phyloP scores from a whole-genome alignment of 2,113 vertebrate species.

The Chionomys nivalis region DNA sequence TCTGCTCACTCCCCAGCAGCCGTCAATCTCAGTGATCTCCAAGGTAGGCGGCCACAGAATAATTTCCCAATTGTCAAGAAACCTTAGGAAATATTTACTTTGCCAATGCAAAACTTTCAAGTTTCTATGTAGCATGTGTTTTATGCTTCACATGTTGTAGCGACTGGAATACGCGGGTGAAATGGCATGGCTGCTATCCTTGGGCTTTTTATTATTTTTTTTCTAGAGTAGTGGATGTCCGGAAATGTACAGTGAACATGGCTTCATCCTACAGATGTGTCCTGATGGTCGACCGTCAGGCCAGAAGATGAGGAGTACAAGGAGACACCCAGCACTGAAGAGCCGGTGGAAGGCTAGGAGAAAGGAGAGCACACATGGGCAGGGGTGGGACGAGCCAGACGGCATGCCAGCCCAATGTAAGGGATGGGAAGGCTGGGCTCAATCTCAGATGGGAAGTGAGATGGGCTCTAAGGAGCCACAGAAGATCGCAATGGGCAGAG shows the following conservation, averaged over 20 bases:
- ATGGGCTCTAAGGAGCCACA: background rate
- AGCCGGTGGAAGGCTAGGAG: background rate
- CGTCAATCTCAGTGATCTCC: background rate
- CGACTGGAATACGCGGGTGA: background rate
- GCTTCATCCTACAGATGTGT: background rate
- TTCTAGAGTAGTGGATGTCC: background rate
- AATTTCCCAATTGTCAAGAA: background rate
- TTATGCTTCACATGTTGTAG: background rate
- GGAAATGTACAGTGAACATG: background rate
- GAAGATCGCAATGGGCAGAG: background rate
- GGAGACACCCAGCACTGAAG: background rate
- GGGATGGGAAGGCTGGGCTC: background rate
- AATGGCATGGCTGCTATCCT: background rate
- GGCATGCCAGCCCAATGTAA: background rate
- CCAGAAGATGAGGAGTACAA: background rate
- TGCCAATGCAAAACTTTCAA: background rate
- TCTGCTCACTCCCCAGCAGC: background rate
- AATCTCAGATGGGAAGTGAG: background rate
- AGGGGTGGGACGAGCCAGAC: background rate
- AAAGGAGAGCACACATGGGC: background rate
- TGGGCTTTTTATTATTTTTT: background rate
- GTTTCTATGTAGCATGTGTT: background rate
- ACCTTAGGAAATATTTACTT: background rate
- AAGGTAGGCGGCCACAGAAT: background rate
- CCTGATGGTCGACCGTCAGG: background rate